These are phyloP conservation scores for Auanema freiburgensis DNA, from an alignment of 2,888 invertebrate genomes.

Conservation along the genomic window DNA sequence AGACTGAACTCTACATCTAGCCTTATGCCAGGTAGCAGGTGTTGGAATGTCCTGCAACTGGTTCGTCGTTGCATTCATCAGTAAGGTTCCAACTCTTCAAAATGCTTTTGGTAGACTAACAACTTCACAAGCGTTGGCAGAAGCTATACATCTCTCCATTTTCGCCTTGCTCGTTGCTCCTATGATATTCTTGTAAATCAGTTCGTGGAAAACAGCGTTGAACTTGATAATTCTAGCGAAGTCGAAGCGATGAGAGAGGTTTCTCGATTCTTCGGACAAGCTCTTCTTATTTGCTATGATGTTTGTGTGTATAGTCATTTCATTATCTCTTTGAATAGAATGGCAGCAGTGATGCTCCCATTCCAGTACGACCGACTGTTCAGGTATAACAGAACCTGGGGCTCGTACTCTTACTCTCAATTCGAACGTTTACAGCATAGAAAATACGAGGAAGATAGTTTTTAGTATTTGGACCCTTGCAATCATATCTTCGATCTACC, in stretches of 20 bases:
- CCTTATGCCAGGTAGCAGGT: constrained; percentile 24
- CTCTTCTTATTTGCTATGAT: constrained; percentile 34
- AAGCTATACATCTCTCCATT: constrained; percentile 33
- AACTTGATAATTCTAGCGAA: constrained; percentile 26
- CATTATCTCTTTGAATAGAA: constrained; percentile 33
- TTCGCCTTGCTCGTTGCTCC: constrained; percentile 34
- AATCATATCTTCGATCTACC: constrained; percentile 31
- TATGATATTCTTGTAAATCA: constrained; percentile 32
- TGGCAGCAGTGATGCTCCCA: constrained; percentile 29
- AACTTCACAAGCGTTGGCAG: constrained; percentile 34
- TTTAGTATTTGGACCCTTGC: constrained; percentile 28
- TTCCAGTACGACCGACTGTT: constrained; percentile 7
- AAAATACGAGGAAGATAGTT: constrained; percentile 25
- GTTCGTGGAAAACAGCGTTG: too few species aligned
- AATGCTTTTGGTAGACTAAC: constrained; percentile 36
- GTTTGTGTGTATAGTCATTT: constrained; percentile 36
- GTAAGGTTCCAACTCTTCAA: constrained; percentile 28
- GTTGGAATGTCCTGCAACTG: constrained; percentile 34
- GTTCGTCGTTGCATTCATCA: constrained; percentile 32
- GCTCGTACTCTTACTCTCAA: not conserved
- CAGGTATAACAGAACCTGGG: constrained; percentile 5
- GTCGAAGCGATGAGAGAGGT: constrained; percentile 19
- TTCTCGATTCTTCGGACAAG: constrained; percentile 24
- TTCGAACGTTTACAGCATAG: constrained; percentile 17
- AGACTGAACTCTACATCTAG: too few species aligned